phyloP scores from a whole-genome alignment of 92 coral and sea anemone species.

The Umimayanthus kanabou region DNA sequence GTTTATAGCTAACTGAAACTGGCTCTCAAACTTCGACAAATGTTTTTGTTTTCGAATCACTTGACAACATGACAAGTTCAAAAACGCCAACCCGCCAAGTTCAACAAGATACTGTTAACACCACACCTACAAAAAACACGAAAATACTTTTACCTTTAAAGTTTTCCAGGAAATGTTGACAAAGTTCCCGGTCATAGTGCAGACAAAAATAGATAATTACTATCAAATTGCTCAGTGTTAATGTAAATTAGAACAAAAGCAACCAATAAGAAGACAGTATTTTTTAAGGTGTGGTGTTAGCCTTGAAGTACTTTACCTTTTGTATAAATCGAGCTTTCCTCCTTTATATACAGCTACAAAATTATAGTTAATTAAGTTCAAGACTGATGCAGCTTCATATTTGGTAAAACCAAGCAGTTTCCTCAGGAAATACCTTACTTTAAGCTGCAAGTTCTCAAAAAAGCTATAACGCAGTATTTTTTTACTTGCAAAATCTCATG shows the following conservation, averaged over 20 bases:
- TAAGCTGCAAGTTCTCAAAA: neutral
- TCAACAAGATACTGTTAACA: neutral
- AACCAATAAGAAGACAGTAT: neutral
- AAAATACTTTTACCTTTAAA: too few species aligned
- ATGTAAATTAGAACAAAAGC: too few species aligned
- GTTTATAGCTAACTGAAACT: neutral
- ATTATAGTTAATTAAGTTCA: neutral
- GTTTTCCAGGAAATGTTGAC: neutral
- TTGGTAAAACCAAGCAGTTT: neutral
- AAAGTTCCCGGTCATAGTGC: neutral
- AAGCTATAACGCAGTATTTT: neutral
- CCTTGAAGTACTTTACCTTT: neutral
- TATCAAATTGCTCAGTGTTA: neutral
- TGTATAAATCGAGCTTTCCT: neutral
- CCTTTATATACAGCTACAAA: neutral
- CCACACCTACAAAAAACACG: neutral
- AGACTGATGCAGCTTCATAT: neutral
- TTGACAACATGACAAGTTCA: too few species aligned
- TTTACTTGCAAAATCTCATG: neutral
- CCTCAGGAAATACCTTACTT: neutral
- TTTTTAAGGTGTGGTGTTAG: neutral
- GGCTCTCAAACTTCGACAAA: neutral
- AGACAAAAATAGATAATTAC: neutral
- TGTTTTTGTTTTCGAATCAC: too few species aligned
- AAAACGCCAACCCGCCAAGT: neutral